Base-by-base conservation (phyloP, 2,888 invertebrate genomes). In the Crepidodera aurea region DNA sequence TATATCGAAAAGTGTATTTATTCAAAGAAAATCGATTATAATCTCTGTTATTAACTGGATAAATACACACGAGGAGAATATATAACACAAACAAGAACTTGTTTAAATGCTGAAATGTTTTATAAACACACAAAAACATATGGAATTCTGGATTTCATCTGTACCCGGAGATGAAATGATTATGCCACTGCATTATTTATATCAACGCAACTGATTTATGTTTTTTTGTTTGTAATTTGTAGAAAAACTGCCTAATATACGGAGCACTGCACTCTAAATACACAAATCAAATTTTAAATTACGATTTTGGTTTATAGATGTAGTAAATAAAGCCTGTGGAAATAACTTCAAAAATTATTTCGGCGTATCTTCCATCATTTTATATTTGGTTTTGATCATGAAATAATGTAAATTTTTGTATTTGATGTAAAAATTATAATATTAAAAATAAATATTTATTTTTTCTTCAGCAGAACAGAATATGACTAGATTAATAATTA, bases 91-190 rank as follows among this genome's bases (percentile, higher is more conserved):
- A 77, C 78, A 77, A 64, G 74, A 75, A 71, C 73, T 73, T 75
- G 74, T 76, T 76, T 76, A 73, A 75, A 77, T 72, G 73, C 72
- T 77, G 79, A 78, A 78, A 78, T 79, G 79, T 79, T 79, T 78
- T 73, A 78, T 79, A 79, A 79, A 79, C 78, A 78, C 62, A 71
- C 72, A 76, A 77, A 77, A 78, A 79, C 78, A 78, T 78, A 77
- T 77, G 77, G 77, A 78, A 76, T 79, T 78, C 79, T 79, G 78
- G 78, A 77, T 77, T 73, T 77, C 77, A 75, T 78, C 78, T 72
- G 59, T 12, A 48, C 57, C 54, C 40, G 56, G 60, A 68, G 68
- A 68, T 66, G 68, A 68, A 60, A 66, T 68, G 64, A 64, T 66
- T 66, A 64, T 66, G 59, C 64, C 63, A 57, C 57, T 60, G 65